Evolutionary conservation across 2,797 vertebrate genomes (phyloP), one percentile per base, ranked within the genome.

Genomic region (Falco columbarius): DNA sequence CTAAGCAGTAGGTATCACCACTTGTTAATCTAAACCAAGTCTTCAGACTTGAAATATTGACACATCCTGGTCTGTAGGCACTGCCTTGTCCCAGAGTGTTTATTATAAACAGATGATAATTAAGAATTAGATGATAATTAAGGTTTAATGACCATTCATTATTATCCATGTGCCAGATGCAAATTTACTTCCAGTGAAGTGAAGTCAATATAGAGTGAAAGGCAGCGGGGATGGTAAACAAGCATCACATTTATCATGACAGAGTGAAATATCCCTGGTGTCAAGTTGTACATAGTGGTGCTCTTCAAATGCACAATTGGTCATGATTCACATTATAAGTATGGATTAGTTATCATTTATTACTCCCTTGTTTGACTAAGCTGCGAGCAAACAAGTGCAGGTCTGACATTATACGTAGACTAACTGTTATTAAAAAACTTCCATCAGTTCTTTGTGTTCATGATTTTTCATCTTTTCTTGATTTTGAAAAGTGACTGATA

Each of bases 61-160:
- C 56, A 46, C 4, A 24, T 83, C 34, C 49, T 51, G 21, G 19
- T 77, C 73, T 86, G 23, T 51, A 88, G 81, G 44, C 52, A 91
- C 36, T 86, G 56, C 24, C 66, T 90, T 83, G 61, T 95, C 82
- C 65, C 77, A 13, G 22, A 91, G 46, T 59, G 2, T 88, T 90
- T 94, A 93, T 93, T 92, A 77, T 71, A 94, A 97, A 81, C 88
- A 94, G 73, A 95, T 89, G 61, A 95, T 93, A 91, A 93, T 95
- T 95, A 88, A 82, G 65, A 85, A 91, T 95, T 72, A 88, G 61
- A 80, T 74, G 47, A 93, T 90, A 95, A 94, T 96, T 92, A 92
- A 84, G 54, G 26, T 95, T 95, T 96, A 95, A 96, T 94, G 93
- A 44, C 90, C 83, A 90, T 93, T 94, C 86, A 81, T 96, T 94